phyloP scores from a whole-genome alignment of 2,888 invertebrate genomes.

The Pollenia griseotomentosa region DNA sequence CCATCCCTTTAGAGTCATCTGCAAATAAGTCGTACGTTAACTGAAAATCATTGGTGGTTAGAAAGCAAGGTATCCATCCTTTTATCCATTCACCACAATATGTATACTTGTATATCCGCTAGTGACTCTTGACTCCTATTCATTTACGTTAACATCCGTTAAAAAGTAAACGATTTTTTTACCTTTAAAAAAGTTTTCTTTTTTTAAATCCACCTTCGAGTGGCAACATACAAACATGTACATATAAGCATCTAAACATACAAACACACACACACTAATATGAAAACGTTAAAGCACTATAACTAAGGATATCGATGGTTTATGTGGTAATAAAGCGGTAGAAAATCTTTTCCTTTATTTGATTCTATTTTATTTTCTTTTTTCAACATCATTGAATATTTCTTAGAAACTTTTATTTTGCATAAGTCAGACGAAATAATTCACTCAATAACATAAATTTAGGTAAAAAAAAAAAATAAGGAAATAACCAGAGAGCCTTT shows the following conservation, averaged over 20 bases:
- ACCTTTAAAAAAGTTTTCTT: neutral
- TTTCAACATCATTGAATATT: slow-evolving; percentile 60
- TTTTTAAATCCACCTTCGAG: neutral
- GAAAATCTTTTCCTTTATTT: slow-evolving; percentile 14
- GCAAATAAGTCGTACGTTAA: slow-evolving; percentile 56
- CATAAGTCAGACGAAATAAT: slow-evolving; percentile 29
- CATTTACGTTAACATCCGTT: slow-evolving; percentile 65
- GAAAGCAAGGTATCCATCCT: slow-evolving; percentile 32
- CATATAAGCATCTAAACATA: neutral
- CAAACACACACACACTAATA: neutral
- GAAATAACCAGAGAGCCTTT: neutral
- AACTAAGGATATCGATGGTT: slow-evolving; percentile 48
- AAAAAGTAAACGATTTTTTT: slow-evolving; percentile 48
- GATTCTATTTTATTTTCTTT: slow-evolving; percentile 35
- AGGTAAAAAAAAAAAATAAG: neutral
- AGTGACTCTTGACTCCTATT: slow-evolving; percentile 57
- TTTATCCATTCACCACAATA: neutral
- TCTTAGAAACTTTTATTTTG: slow-evolving; percentile 32
- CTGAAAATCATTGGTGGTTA: slow-evolving; percentile 59
- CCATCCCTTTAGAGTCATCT: neutral
- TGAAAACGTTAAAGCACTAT: neutral
- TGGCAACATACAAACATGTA: neutral
- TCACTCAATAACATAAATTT: too few relatives aligned
- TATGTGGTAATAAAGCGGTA: neutral
- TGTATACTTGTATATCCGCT: slow-evolving; percentile 37